Evolutionary conservation across 2,113 vertebrate species (phyloP), one percentile per base, ranked within the genome.

Genomic region (Sturnira hondurensis): DNA sequence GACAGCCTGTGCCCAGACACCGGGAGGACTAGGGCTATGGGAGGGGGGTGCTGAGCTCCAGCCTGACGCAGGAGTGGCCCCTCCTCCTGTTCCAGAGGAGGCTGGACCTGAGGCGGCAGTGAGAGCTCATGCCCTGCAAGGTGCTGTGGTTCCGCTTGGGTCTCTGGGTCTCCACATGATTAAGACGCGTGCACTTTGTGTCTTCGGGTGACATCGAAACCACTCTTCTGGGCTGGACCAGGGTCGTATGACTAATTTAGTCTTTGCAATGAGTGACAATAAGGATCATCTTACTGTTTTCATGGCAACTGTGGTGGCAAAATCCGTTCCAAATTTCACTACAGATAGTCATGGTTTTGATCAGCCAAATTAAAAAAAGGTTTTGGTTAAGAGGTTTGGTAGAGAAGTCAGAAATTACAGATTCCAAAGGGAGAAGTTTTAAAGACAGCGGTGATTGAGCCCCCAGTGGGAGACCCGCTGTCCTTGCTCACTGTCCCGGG

Each of bases 251-350:
- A 26, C 31, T 77, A 28, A 86, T 81, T 93, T 31, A 80, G 19
- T 89, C 80, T 91, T 94, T 45, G 86, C 95, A 70, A 84, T 86
- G 67, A 88, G 28, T 74, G 74, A 19, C 1, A 5, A n/a, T 28
- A 83, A 67, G 13, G n/a, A 68, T 71, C 24, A 52, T 15, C 61
- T 65, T 68, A 38, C 38, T 74, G 16, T 96, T 91, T 91, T 41
- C 61, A 52, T 80, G 74, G 24, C 38, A 89, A 92, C 12, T 10
- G 13, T 58, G 36, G 76, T 58, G 7, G 61, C 2, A 19, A 80
- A 43, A 45, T 74, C 19, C 1, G 13, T 84, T 86, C 56, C 33
- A 84, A 31, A 52, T n/a, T 61, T 58, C 41, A 93, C 76, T 86
- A 74, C 13, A 81, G 54, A 36, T 61, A n/a, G 43, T 20, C 89